Conservation (phyloP, 2,888 invertebrate genomes). For the Vesta saturnalis region DNA sequence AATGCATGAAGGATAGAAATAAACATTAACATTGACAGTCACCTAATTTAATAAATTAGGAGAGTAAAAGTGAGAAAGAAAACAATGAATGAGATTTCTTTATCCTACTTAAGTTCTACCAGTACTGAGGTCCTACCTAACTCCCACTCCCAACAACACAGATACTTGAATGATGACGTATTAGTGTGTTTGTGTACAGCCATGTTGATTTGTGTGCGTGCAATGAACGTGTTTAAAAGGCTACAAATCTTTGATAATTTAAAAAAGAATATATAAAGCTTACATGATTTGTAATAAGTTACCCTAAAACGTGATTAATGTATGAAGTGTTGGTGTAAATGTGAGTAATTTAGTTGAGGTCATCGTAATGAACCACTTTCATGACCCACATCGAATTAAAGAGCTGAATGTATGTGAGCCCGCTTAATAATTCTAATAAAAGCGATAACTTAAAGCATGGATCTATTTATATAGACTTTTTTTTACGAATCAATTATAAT, state of each 20-base stretch:
- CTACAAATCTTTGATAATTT: conserved; percentile 12
- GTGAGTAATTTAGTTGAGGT: conserved; percentile 28
- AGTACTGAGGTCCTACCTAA: conserved; percentile 22
- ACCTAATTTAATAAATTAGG: no score
- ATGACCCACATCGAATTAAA: conserved; percentile 60
- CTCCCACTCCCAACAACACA: conserved; percentile 18
- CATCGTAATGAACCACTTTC: conserved; percentile 45
- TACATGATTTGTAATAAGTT: no score
- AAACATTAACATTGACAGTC: no score
- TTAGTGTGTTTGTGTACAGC: conserved; percentile 27
- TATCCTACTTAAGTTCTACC: conserved; percentile 24
- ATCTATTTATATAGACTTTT: conserved; percentile 35
- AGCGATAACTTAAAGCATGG: conserved; percentile 45
- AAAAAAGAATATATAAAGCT: no score
- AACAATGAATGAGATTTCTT: conserved; percentile 16
- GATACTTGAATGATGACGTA: conserved; percentile 31
- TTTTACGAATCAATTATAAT: conserved; percentile 53
- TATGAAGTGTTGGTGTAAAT: conserved; percentile 19
- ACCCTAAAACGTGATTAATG: no score
- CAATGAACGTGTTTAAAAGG: conserved; percentile 26
- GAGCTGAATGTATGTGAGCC: conserved; percentile 49
- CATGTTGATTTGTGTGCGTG: conserved; percentile 31
- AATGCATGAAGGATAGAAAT: background rate
- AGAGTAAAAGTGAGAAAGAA: conserved; percentile 9
- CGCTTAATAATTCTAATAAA: conserved; percentile 47